Conservation (phyloP, 2,113 vertebrate species). For the Casuarius casuarius region DNA sequence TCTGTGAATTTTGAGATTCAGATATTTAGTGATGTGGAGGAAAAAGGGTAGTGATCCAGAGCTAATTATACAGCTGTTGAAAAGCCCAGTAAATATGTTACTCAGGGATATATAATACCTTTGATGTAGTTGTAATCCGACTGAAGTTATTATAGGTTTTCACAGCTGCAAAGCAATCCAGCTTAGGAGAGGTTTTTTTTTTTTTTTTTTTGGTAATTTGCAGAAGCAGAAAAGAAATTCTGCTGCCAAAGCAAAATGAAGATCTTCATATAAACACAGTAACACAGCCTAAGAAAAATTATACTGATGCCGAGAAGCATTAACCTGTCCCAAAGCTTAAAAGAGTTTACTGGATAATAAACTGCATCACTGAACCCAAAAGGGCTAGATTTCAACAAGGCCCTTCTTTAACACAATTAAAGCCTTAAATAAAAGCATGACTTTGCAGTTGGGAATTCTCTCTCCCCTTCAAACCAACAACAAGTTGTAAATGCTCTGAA, state of each 20-base stretch:
- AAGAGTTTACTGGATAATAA: slow-evolving; percentile 66
- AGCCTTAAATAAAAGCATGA: slow-evolving; percentile 66
- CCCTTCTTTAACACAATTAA: slow-evolving; percentile 64
- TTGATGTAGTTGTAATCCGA: slow-evolving; percentile 77
- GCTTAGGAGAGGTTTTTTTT: slow-evolving; percentile 38
- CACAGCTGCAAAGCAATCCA: slow-evolving; percentile 74
- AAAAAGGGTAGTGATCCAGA: slow-evolving; percentile 67
- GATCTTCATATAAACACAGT: slow-evolving; percentile 47
- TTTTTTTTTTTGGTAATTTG: slow-evolving; percentile 19
- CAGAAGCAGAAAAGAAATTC: slow-evolving; percentile 64
- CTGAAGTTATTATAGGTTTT: slow-evolving; percentile 78
- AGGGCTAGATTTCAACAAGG: slow-evolving; percentile 26
- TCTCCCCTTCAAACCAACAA: slow-evolving; percentile 19
- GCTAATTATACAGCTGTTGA: slow-evolving; percentile 77
- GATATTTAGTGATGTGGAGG: slow-evolving; percentile 69
- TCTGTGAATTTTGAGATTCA: slow-evolving; percentile 49
- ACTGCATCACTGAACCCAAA: slow-evolving; percentile 26
- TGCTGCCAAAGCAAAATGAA: slow-evolving; percentile 71
- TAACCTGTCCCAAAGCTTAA: slow-evolving; percentile 66
- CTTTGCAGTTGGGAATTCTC: slow-evolving; percentile 47
- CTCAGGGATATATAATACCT: slow-evolving; percentile 78
- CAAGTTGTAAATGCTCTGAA: slow-evolving; percentile 33
- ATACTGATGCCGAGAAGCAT: slow-evolving; percentile 36
- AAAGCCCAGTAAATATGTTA: slow-evolving; percentile 76
- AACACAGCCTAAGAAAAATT: slow-evolving; percentile 59